Base-by-base conservation (phyloP, 1,140 invertebrate genomes). In the Vanessa atalanta region DNA sequence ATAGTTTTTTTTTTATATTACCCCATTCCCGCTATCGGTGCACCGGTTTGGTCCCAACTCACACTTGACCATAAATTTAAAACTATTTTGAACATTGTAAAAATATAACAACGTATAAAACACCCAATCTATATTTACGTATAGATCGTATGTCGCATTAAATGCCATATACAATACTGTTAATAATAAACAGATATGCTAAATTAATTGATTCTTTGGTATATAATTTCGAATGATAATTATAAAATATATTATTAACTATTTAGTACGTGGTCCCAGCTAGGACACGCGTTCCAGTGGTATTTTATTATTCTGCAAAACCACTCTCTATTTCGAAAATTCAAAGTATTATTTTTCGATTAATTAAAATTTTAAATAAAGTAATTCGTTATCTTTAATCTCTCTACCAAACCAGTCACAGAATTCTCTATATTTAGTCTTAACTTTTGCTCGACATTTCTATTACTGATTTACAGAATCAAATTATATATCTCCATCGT, bases 41-140 rank as follows among this genome's bases (percentile, higher is more conserved):
- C 88, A 90, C 90, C 88, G 89, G 90, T 90, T 92, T 92, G 90
- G 90, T 90, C 90, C 90, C 90, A 80, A 82, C 86, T 80, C 79
- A 61, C 76, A 68, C 73, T 78, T 76, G 79, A 79, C 80, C 79
- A 61, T 76, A 53, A 73, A 13, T 82, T 69, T 80, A 78, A 80
- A 80, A 82, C 76, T 83, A 80, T 76, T 43, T 74, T 65, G 61
- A 74, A 78, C 74, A 65, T 75, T 79, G 75, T 81, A 77, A 81
- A 81, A 82, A 82, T 80, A 83, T 83, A 81, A 79, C 70, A 83
- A 81, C 66, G 79, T 80, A 86, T 79, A 82, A 79, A 82, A 84
- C 75, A 80, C 72, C 20, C 26, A 31, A 83, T 76, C 71, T 77
- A 74, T 84, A 82, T 87, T 87, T 89, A 91, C 84, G 87, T 90